Evolutionary conservation across 1,140 invertebrate genomes (phyloP).

Genomic region (Bombus superbus): DNA sequence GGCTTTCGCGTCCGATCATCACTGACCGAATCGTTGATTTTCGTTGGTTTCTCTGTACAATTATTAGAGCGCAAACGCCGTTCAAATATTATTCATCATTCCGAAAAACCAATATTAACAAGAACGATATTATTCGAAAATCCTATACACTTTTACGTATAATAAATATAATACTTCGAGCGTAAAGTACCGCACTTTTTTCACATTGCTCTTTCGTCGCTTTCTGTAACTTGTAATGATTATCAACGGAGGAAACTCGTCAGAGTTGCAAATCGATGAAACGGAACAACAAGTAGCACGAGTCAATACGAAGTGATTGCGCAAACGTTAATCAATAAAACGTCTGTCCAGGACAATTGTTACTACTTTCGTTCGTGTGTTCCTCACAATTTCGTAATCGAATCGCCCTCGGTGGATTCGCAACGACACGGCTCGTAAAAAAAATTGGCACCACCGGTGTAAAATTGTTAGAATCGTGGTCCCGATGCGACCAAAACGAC

Average conservation of each 20-base stretch:
- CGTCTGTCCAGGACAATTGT: background rate
- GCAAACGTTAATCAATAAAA: slow-evolving; percentile 40
- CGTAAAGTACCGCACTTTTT: background rate
- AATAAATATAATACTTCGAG: background rate
- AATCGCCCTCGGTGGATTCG: slow-evolving; percentile 4
- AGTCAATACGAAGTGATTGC: background rate
- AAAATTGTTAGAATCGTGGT: background rate
- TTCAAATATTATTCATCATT: background rate
- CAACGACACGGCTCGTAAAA: slow-evolving; percentile 33
- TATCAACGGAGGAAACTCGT: background rate
- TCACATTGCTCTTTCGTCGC: too few species aligned
- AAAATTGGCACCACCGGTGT: background rate
- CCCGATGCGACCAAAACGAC: background rate
- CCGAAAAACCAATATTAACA: background rate
- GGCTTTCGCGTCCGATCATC: background rate
- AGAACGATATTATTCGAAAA: background rate
- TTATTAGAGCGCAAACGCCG: slow-evolving; percentile 5
- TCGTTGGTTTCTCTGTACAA: background rate
- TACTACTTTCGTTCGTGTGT: slow-evolving; percentile 9
- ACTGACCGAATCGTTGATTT: background rate
- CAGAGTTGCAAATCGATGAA: background rate
- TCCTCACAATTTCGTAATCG: background rate
- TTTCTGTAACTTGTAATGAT: background rate
- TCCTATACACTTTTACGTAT: too few species aligned
- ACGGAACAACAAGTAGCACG: background rate